Base-by-base conservation (phyloP, 2,797 vertebrate species). In the Mycteria americana region DNA sequence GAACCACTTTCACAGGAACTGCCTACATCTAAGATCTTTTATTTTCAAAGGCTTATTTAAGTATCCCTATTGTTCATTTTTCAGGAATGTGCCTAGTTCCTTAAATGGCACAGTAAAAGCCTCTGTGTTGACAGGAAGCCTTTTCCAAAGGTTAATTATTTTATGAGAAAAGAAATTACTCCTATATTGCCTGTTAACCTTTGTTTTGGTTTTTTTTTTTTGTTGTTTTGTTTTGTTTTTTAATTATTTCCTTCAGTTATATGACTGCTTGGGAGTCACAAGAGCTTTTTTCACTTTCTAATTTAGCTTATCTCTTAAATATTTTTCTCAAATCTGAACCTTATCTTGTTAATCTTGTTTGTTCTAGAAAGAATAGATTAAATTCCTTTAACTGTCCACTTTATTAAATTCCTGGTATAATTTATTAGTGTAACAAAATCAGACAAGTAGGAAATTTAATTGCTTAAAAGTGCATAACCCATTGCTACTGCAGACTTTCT, bases 341-440 rank as follows among this genome's bases (percentile, higher is more conserved):
- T 95, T 97, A 96, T 98, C 96, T 97, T 91, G 91, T 94, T 98
- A 98, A 98, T 98, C 95, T 98, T 98, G 95, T 98, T 98, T 98
- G 94, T 97, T 97, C 93, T 96, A 87, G 96, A 94, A 91, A 96
- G 89, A 96, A 98, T 92, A 98, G 96, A 98, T 98, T 97, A 97
- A 98, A 97, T 97, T 84, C 88, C 95, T 95, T 97, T 98, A 97
- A 96, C 96, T 97, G 95, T 96, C 97, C 97, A 98, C 96, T 98
- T 97, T 97, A 98, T 98, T 98, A 98, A 98, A 97, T 98, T 97
- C 96, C 77, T 97, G 62, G 93, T 96, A 92, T 97, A 98, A 98
- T 97, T 98, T 97, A 97, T 98, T 97, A 96, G 93, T 95, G 63
- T 97, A 98, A 98, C 97, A 97, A 97, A 98, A 98, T 98, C 96